phyloP scores from a whole-genome alignment of 2,888 invertebrate genomes.

The Archaeoteleia sp. region DNA sequence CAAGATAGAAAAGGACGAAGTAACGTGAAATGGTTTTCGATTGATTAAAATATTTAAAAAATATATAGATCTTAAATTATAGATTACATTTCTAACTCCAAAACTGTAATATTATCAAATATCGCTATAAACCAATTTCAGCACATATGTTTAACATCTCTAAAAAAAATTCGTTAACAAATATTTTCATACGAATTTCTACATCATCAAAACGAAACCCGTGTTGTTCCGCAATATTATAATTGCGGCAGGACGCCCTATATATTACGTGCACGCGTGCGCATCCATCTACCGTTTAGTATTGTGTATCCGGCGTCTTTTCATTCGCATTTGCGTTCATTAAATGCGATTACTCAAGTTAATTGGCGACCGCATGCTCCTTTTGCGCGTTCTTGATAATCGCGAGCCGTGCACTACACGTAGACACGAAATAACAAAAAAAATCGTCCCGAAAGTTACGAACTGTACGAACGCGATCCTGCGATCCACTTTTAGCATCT shows the following conservation, averaged over 20 bases:
- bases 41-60: too few relatives aligned
- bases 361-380: constrained; percentile 52
- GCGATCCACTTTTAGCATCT: too few relatives aligned
- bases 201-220: constrained; percentile 6
- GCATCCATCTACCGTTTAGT: constrained; percentile 53
- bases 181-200: constrained; percentile 8
- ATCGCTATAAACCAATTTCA: too few relatives aligned
- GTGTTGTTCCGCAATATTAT: constrained; percentile 37
- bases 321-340: constrained; percentile 53
- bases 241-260: constrained; percentile 21
- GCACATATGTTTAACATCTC: too few relatives aligned
- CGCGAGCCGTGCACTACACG: constrained; percentile 41
- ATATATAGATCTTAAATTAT: too few relatives aligned
- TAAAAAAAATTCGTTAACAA: background rate
- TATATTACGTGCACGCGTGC: constrained; percentile 47
- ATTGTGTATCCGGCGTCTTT: constrained; percentile 53
- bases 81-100: too few relatives aligned
- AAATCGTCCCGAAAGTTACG: background rate
- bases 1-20: too few relatives aligned
- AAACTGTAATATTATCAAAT: too few relatives aligned
- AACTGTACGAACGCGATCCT: too few relatives aligned
- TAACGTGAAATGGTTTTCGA: too few relatives aligned
- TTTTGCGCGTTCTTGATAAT: constrained; percentile 54
- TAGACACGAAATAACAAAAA: background rate
- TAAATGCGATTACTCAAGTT: constrained; percentile 55